Percentiles rank a stretch among this genome's conserved stretches.
Conservation (phyloP, 2,113 vertebrate genomes). For the Callipepla squamata region DNA sequence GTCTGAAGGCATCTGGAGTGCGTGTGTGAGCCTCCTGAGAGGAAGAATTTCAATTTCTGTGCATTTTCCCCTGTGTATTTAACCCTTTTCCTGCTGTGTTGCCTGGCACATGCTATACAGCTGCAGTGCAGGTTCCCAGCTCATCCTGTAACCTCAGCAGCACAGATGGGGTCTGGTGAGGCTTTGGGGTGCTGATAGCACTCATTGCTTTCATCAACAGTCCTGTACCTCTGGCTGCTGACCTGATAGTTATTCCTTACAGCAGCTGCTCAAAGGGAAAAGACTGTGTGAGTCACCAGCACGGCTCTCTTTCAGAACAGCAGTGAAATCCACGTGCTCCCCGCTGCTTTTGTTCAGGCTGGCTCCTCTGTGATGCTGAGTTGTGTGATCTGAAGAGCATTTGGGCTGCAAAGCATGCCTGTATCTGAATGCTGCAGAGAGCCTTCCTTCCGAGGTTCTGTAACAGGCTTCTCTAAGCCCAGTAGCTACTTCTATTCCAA, state of each 20-base stretch:
- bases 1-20: too few species aligned
- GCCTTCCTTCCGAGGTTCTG: background rate
- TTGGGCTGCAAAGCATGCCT: background rate
- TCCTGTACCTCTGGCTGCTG: background rate
- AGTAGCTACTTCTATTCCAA: background rate
- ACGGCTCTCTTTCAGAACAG: background rate
- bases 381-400: background rate
- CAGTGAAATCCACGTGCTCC: background rate
- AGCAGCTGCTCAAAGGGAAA: background rate
- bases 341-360: background rate
- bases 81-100: too few species aligned
- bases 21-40: too few species aligned
- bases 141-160: too few species aligned
- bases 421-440: background rate
- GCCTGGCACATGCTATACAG: too few species aligned
- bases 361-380: background rate
- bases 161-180: too few species aligned
- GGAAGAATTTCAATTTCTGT: too few species aligned
- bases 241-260: background rate
- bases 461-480: background rate
- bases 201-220: background rate
- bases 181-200: background rate
- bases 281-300: too few species aligned
- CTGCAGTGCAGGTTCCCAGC: too few species aligned
- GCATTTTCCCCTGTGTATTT: too few species aligned